Evolutionary conservation across 2,797 vertebrate genomes (phyloP).

Genomic region (Otus scops): DNA sequence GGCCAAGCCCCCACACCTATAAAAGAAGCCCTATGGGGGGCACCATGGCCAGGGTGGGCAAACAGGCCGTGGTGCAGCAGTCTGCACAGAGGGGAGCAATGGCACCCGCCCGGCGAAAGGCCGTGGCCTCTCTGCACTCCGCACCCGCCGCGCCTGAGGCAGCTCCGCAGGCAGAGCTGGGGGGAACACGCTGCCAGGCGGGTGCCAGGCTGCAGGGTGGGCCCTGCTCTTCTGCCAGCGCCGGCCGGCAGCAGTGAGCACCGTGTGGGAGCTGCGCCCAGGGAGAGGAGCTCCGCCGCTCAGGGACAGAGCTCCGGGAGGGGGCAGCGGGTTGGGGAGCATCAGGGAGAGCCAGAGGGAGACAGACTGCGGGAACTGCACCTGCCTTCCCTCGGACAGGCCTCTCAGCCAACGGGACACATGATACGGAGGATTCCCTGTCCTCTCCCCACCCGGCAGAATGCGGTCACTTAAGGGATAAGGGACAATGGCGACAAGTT

Average conservation of each 20-base stretch:
- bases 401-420: too few relatives aligned
- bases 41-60: not conserved
- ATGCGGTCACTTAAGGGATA: too few relatives aligned
- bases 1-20: not conserved
- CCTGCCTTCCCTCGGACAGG: not conserved
- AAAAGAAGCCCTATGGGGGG: not conserved
- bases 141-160: not conserved
- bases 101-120: too few relatives aligned
- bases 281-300: too few relatives aligned
- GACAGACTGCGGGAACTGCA: not conserved
- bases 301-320: too few relatives aligned
- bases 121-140: not conserved
- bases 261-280: too few relatives aligned
- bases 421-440: not conserved
- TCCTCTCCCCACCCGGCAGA: too few relatives aligned
- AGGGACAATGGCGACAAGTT: not conserved
- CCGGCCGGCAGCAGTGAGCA: not conserved
- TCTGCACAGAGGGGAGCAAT: not conserved
- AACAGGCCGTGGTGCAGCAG: accelerated
- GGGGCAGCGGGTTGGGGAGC: too few relatives aligned
- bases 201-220: not conserved
- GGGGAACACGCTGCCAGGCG: not conserved
- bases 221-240: not conserved
- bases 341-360: not conserved
- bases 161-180: not conserved